phyloP scores from a whole-genome alignment of 1,140 invertebrate species.

The Formica selysi region DNA sequence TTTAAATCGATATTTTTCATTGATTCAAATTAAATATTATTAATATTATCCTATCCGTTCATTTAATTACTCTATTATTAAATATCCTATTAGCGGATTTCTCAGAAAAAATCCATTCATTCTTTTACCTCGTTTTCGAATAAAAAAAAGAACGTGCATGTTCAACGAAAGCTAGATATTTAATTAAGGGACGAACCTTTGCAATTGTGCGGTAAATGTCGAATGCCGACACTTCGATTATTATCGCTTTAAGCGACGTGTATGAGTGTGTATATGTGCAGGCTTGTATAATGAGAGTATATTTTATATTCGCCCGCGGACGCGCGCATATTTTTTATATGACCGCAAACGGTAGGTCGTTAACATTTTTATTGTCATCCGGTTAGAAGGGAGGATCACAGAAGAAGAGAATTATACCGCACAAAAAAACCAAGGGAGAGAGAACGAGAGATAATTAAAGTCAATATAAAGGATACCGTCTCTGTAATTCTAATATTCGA shows the following conservation, averaged over 20 bases:
- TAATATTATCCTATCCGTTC: neutral
- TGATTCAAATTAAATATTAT: neutral
- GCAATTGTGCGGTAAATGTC: constrained; percentile 68
- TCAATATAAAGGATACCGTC: constrained; percentile 58
- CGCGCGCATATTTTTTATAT: constrained; percentile 74
- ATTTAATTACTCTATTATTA: neutral
- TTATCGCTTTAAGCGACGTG: constrained; percentile 55
- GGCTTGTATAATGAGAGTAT: constrained; percentile 74
- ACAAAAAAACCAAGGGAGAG: constrained; percentile 13
- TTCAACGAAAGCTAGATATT: constrained; percentile 64
- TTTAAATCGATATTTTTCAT: neutral
- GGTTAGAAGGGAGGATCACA: neutral
- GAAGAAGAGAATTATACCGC: neutral
- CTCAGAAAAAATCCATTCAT: neutral
- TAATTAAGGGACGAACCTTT: constrained; percentile 59
- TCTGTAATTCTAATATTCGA: constrained; percentile 45
- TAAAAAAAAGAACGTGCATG: constrained; percentile 43
- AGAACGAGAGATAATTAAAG: constrained; percentile 41
- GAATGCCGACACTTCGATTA: constrained; percentile 73
- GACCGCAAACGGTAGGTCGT: constrained; percentile 50
- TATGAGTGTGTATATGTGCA: constrained; percentile 57
- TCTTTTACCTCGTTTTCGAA: constrained; percentile 30
- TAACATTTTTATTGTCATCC: constrained; percentile 50
- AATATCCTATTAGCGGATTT: neutral
- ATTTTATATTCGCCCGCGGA: constrained; percentile 71